Percentiles rank a stretch among this genome's conserved stretches.
Conservation (phyloP, 2,888 invertebrate genomes). For the Liodrosophila aerea region DNA sequence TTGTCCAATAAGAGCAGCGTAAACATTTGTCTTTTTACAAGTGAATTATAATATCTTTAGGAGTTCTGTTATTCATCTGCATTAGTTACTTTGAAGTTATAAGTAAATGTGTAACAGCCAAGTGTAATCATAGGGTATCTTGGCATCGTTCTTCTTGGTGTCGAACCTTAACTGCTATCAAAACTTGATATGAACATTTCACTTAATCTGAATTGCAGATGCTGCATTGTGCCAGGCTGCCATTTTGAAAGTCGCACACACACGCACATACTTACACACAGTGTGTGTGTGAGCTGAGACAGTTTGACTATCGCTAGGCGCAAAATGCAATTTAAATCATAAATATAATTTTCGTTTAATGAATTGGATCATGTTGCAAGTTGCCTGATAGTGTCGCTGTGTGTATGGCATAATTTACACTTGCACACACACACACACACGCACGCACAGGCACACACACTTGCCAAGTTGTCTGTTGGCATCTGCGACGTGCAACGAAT, state of each 20-base stretch:
- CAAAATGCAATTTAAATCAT: constrained; percentile 71
- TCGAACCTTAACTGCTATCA: background rate
- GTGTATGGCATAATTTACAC: constrained; percentile 26
- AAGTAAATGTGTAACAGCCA: too few species aligned
- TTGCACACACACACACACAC: constrained; percentile 14
- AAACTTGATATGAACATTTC: constrained; percentile 7
- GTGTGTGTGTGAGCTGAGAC: background rate
- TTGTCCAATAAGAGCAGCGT: constrained; percentile 6
- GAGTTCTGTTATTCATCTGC: too few species aligned
- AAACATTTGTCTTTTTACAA: too few species aligned
- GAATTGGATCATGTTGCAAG: constrained; percentile 62
- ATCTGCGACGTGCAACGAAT: constrained; percentile 46
- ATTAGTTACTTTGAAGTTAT: too few species aligned
- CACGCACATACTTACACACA: constrained; percentile 2
- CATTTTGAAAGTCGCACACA: background rate
- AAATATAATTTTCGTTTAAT: constrained; percentile 73
- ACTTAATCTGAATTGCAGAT: constrained; percentile 16
- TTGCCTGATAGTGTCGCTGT: constrained; percentile 12
- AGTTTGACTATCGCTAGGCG: constrained; percentile 19
- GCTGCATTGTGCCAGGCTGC: constrained; percentile 10
- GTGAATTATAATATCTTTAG: too few species aligned
- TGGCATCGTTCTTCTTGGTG: background rate
- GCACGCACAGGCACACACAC: constrained; percentile 7
- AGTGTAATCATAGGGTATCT: constrained; percentile 1
- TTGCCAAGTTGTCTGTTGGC: constrained; percentile 16